Percentiles rank a stretch among this genome's conserved stretches.
Conservation (phyloP, 2,797 vertebrate genomes). For the Enteromius afrohamiltoni region DNA sequence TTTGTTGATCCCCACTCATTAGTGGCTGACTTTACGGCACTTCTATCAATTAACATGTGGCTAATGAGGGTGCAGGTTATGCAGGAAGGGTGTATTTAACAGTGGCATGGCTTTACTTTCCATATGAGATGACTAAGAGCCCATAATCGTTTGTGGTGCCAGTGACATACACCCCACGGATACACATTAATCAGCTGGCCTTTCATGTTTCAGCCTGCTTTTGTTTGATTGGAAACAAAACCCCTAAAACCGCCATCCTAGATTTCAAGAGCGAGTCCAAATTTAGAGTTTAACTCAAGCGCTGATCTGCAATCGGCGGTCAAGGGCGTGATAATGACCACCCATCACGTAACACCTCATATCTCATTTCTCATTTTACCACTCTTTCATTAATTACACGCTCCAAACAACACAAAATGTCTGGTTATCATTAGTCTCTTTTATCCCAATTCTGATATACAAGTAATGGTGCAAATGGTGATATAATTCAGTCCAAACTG, state of each 20-base stretch:
- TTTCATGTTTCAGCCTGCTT: constrained; percentile 59
- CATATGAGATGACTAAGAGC: constrained; percentile 52
- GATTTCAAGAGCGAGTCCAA: constrained; percentile 19
- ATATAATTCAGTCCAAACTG: constrained; percentile 6
- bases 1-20: constrained; percentile 57
- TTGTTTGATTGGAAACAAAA: constrained; percentile 50
- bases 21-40: constrained; percentile 55
- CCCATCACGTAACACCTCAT: constrained; percentile 48
- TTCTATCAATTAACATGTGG: constrained; percentile 60
- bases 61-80: constrained; percentile 58
- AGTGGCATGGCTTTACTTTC: constrained; percentile 41
- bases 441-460: constrained; percentile 44
- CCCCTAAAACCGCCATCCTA: constrained; percentile 33
- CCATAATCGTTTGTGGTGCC: constrained; percentile 53
- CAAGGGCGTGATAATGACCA: constrained; percentile 36
- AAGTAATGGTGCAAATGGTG: constrained; percentile 2
- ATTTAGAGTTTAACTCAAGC: constrained; percentile 10
- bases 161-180: constrained; percentile 54
- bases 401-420: constrained; percentile 25
- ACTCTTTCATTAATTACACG: constrained; percentile 21
- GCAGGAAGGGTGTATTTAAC: constrained; percentile 52
- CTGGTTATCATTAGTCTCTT: constrained; percentile 53
- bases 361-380: constrained; percentile 29
- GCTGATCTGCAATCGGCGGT: constrained; percentile 16
- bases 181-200: constrained; percentile 57